Percentiles rank a stretch among this genome's conserved stretches.
Conservation (phyloP, 2,113 vertebrate genomes). For the Colius striatus region DNA sequence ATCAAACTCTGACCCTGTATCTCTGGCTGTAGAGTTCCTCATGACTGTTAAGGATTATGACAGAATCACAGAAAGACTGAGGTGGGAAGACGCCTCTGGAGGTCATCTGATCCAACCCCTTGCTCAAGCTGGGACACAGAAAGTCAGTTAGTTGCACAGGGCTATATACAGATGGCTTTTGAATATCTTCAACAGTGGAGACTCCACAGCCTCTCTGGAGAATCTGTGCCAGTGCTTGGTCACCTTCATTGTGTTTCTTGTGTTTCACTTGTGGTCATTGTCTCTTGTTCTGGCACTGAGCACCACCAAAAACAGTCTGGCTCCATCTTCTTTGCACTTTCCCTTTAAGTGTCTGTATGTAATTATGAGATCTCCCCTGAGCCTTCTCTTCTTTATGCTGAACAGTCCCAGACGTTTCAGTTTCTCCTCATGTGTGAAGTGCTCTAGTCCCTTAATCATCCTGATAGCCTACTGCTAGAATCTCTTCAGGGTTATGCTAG, state of each 20-base stretch:
- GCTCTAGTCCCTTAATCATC: too few relatives aligned
- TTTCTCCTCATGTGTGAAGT: too few relatives aligned
- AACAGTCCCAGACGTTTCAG: neutral
- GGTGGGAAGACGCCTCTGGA: neutral
- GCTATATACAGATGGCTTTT: neutral
- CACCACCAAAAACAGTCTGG: neutral
- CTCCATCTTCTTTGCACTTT: neutral
- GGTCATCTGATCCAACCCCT: neutral
- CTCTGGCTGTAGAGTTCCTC: neutral
- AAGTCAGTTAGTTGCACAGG: rapidly evolving
- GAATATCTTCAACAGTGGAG: neutral
- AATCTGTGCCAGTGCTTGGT: neutral
- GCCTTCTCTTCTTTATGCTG: neutral
- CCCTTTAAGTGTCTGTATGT: neutral
- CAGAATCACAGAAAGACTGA: neutral
- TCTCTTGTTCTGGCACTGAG: neutral
- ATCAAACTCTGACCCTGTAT: neutral
- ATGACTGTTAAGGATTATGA: neutral
- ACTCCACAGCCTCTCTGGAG: neutral
- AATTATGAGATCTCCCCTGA: neutral
- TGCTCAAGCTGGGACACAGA: neutral
- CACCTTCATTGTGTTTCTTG: neutral
- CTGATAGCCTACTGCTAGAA: too few relatives aligned
- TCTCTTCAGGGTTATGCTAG: too few relatives aligned
- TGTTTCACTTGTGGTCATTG: neutral